A percentile compares a stretch with the other conserved stretches of the same genome.
Evolutionary conservation across 2,113 vertebrate species (phyloP).

Genomic region (Perca flavescens): DNA sequence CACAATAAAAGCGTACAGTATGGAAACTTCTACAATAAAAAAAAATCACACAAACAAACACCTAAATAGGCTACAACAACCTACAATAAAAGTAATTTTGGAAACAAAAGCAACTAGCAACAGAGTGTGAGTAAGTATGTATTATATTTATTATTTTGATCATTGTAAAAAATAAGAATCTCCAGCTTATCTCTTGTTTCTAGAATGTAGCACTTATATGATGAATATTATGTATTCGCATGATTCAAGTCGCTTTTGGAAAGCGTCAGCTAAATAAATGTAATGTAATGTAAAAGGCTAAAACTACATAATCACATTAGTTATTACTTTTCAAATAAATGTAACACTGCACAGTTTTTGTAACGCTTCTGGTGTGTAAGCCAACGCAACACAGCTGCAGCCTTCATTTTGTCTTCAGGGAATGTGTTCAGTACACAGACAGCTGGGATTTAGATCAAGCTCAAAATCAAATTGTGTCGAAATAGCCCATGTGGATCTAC

Average conservation of each 20-base stretch:
- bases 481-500: not conserved
- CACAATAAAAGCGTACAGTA: conserved; percentile 16
- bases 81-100: not conserved
- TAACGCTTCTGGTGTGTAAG: not conserved
- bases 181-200: no score
- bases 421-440: no score
- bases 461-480: not conserved
- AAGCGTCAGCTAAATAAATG: no score
- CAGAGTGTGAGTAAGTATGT: not conserved
- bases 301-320: not conserved
- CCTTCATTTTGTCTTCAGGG: no score
- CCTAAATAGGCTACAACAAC: not conserved
- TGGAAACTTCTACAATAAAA: not conserved
- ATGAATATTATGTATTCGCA: no score
- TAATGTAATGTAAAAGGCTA: not conserved
- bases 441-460: no score
- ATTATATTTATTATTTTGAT: not conserved
- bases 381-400: no score
- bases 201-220: no score
- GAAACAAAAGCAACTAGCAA: not conserved
- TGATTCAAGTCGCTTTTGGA: no score
- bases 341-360: not conserved
- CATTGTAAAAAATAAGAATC: not conserved
- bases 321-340: not conserved
- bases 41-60: not conserved